A percentile compares a stretch with the other conserved stretches of the same genome.
phyloP scores from a whole-genome alignment of 2,888 invertebrate species.

The Drosophila rellima region DNA sequence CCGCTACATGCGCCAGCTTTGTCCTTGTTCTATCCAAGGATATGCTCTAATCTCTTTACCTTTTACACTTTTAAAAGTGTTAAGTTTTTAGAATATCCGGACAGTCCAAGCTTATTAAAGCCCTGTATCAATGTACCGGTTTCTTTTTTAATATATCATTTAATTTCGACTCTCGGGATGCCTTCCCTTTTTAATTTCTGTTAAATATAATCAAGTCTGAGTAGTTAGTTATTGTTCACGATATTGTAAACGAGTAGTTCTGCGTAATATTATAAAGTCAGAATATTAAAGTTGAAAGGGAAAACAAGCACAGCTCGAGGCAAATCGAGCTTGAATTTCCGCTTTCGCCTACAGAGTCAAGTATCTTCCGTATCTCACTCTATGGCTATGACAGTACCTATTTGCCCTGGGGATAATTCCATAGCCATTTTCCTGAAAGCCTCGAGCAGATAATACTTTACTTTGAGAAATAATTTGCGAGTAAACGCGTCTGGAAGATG shows the following conservation, averaged over 20 bases:
- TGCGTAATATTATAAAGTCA: neutral
- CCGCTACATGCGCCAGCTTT: constrained; percentile 20
- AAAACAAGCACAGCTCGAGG: constrained; percentile 3
- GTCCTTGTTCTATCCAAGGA: neutral
- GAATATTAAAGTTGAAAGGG: constrained; percentile 14
- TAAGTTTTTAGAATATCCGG: neutral
- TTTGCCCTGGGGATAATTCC: constrained; percentile 4
- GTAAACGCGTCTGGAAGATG: constrained; percentile 2
- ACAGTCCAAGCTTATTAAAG: neutral
- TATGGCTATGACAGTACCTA: neutral
- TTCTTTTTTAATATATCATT: neutral
- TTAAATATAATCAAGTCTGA: neutral
- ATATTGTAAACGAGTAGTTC: neutral
- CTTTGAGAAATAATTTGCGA: neutral
- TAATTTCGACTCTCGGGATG: neutral
- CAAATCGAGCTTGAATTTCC: constrained; percentile 35
- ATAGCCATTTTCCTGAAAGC: constrained; percentile 1
- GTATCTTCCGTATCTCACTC: neutral
- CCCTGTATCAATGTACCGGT: constrained; percentile 5
- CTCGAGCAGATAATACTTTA: constrained; percentile 4
- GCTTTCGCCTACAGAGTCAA: constrained; percentile 10
- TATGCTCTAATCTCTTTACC: constrained; percentile 4
- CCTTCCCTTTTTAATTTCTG: neutral
- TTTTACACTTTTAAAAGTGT: constrained; percentile 16
- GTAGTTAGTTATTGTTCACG: neutral